Evolutionary conservation across 2,113 vertebrate species (phyloP).

Genomic region (Benitochromis conjunctus): DNA sequence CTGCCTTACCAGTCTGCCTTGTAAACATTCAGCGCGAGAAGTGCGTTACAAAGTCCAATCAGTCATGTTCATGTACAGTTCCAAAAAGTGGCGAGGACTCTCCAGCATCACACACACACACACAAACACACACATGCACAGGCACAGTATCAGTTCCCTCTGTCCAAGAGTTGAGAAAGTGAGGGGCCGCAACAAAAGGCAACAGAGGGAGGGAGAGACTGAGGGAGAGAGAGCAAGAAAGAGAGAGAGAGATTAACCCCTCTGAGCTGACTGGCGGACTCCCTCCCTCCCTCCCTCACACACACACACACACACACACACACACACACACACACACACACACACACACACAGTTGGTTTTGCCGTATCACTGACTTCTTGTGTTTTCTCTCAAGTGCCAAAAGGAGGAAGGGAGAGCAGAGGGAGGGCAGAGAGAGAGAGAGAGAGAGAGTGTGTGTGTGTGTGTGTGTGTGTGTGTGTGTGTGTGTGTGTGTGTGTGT

Average conservation of each 20-base stretch:
- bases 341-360: constrained; percentile 28
- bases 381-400: constrained; percentile 62
- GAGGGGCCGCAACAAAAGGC: constrained; percentile 69
- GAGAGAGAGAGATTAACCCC: constrained; percentile 32
- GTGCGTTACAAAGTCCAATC: constrained; percentile 38
- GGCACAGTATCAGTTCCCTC: constrained; percentile 52
- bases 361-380: constrained; percentile 56
- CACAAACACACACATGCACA: not conserved
- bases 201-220: constrained; percentile 48
- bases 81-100: constrained; percentile 15
- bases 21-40: constrained; percentile 53
- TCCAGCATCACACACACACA: not conserved
- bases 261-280: constrained; percentile 44
- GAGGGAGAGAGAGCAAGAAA: constrained; percentile 2
- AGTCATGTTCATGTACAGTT: constrained; percentile 53
- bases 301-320: constrained; percentile 12
- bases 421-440: not conserved
- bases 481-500: not conserved
- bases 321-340: too few relatives aligned
- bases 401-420: constrained; percentile 46
- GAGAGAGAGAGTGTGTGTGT: not conserved
- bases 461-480: not conserved
- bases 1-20: constrained; percentile 62
- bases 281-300: constrained; percentile 43
- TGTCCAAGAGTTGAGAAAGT: constrained; percentile 65